phyloP scores from a whole-genome alignment of 2,797 vertebrate species.

The Pelobates cultripes region DNA sequence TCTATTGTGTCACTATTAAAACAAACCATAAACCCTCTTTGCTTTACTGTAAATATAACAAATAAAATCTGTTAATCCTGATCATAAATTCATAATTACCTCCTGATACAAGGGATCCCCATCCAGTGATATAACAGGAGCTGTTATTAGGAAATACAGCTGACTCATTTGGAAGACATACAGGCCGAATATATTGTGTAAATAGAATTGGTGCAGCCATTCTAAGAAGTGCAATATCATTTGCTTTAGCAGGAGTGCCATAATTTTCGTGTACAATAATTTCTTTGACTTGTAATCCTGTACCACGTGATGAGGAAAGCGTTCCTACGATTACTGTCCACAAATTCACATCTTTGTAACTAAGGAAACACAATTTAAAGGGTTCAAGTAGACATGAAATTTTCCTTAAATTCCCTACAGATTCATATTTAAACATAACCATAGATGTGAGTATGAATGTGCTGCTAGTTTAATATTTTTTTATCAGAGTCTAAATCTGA shows the following conservation, averaged over 20 bases:
- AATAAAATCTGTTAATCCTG: no score
- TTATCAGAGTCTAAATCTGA: no score
- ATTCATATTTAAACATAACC: no score
- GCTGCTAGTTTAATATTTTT: no score
- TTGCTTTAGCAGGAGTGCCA: constrained; percentile 54
- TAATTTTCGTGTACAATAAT: constrained; percentile 74
- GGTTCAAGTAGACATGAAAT: no score
- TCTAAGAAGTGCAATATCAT: constrained; percentile 74
- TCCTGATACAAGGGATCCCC: constrained; percentile 69
- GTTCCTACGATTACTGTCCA: constrained; percentile 75
- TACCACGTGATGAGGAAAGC: constrained; percentile 64
- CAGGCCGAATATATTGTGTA: constrained; percentile 61
- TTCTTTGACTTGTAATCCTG: constrained; percentile 60
- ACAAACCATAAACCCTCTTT: no score
- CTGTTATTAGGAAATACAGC: constrained; percentile 64
- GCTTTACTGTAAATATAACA: no score
- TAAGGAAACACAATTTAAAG: constrained; percentile 55
- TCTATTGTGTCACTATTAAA: no score
- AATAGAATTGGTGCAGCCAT: constrained; percentile 67
- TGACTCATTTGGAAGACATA: constrained; percentile 70
- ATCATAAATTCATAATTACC: constrained; percentile 57
- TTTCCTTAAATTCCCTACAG: no score
- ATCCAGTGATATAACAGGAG: constrained; percentile 70
- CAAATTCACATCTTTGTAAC: constrained; percentile 65
- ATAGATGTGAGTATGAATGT: no score